Evolutionary conservation across 2,113 vertebrate species (phyloP).

Genomic region (Callipepla squamata): DNA sequence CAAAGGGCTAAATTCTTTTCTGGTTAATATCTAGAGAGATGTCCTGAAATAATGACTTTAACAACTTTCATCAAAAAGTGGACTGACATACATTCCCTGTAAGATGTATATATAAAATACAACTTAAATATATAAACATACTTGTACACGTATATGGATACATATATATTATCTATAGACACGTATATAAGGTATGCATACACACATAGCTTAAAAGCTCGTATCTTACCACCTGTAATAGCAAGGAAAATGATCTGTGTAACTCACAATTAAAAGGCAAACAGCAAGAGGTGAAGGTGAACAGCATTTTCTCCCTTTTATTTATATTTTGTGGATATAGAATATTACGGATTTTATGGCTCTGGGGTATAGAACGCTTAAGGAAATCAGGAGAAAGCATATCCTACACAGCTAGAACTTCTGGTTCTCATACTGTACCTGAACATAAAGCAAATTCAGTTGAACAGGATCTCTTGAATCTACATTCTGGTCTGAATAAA

Average conservation of each 20-base stretch:
- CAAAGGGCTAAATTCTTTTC: background rate
- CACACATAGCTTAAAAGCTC: background rate
- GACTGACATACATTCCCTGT: background rate
- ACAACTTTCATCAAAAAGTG: background rate
- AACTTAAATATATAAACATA: rapidly evolving
- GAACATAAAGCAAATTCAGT: slow-evolving; percentile 97
- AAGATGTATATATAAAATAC: background rate
- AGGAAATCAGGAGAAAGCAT: background rate
- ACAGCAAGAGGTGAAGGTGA: background rate
- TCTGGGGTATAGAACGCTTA: background rate
- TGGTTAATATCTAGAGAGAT: background rate
- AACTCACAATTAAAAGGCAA: background rate
- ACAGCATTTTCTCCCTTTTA: background rate
- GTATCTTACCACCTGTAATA: background rate
- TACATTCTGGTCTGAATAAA: slow-evolving; percentile 98
- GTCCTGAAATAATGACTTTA: background rate
- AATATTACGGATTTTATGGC: background rate
- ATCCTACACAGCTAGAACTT: background rate
- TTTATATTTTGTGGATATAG: background rate
- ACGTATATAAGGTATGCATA: rapidly evolving
- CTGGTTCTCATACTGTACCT: slow-evolving; percentile 78
- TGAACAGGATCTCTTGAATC: slow-evolving; percentile 97
- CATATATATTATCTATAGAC: rapidly evolving
- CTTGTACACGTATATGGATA: rapidly evolving
- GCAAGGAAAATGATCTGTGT: background rate